These are phyloP conservation scores for Chloropsis cyanopogon DNA, from an alignment of 2,113 vertebrate species.

Conservation along the genomic window DNA sequence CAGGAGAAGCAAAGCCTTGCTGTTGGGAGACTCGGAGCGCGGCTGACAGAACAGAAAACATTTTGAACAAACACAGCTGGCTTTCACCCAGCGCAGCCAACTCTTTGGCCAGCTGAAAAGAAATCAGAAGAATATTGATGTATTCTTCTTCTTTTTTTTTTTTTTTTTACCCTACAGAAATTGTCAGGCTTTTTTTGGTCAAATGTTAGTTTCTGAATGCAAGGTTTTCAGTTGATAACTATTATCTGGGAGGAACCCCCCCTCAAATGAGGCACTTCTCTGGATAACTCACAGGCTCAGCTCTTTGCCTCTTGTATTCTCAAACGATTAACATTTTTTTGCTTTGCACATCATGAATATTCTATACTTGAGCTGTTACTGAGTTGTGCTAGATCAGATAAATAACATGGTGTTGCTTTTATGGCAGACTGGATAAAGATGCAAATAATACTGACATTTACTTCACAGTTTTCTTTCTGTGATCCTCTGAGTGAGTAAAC, in stretches of 20 bases:
- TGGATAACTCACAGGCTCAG: conserved; percentile 26
- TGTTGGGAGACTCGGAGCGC: not conserved
- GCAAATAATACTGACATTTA: conserved; percentile 67
- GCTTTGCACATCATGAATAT: conserved; percentile 58
- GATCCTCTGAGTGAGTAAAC: conserved; percentile 61
- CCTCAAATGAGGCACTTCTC: not conserved
- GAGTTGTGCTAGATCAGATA: conserved; percentile 57
- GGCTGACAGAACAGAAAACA: not conserved
- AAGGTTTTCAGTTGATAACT: not conserved
- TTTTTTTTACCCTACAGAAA: not conserved
- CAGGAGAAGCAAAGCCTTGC: not conserved
- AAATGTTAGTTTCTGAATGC: not conserved
- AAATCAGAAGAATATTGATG: conserved; percentile 51
- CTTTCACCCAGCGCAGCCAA: not conserved
- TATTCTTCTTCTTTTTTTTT: not conserved
- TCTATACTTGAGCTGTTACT: conserved; percentile 56
- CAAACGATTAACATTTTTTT: conserved; percentile 51
- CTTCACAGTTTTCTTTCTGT: conserved; percentile 65
- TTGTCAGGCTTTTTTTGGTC: conserved; percentile 1
- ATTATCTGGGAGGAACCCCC: not conserved
- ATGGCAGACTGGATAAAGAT: conserved; percentile 64
- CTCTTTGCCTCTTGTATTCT: conserved; percentile 9
- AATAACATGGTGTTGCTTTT: conserved; percentile 62
- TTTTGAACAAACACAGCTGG: conserved; percentile 49
- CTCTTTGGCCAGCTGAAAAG: conserved; percentile 48